Evolutionary conservation across 23 tunicate genomes (phyloP).

Genomic region (Trididemnum clinides): DNA sequence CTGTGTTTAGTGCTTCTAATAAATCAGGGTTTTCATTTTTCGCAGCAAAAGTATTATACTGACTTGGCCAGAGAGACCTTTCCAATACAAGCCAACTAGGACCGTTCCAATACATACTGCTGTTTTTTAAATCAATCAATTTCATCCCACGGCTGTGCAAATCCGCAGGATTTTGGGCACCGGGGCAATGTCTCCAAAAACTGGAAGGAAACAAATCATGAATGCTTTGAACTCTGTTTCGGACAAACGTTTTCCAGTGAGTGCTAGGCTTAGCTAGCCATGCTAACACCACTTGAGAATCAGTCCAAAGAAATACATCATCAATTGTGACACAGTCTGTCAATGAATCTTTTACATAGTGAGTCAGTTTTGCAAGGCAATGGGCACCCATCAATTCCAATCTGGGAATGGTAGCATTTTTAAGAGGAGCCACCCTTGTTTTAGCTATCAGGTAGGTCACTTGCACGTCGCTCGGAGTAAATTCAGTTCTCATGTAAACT

Average conservation of each 20-base stretch:
- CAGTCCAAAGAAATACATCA: background rate
- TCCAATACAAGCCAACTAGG: background rate
- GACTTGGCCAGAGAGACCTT: no score
- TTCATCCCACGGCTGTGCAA: background rate
- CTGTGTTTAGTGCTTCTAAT: no score
- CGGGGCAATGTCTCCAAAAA: conserved; percentile 6
- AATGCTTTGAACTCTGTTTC: background rate
- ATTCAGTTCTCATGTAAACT: background rate
- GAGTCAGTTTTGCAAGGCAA: no score
- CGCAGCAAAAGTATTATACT: no score
- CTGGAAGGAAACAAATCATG: background rate
- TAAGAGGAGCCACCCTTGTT: background rate
- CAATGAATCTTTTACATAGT: no score
- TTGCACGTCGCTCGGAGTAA: background rate
- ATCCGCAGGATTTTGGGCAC: background rate
- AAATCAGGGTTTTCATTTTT: no score
- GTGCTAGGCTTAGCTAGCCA: background rate
- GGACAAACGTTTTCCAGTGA: background rate
- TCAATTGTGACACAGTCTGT: no score
- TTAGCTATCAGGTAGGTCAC: background rate
- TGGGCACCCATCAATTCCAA: background rate
- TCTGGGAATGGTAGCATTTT: background rate
- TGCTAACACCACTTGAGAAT: background rate
- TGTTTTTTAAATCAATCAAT: background rate
- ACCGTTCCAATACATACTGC: background rate